These are phyloP conservation scores for Neodon shergylaensis DNA, from an alignment of 2,113 vertebrate species.

Conservation along the genomic window DNA sequence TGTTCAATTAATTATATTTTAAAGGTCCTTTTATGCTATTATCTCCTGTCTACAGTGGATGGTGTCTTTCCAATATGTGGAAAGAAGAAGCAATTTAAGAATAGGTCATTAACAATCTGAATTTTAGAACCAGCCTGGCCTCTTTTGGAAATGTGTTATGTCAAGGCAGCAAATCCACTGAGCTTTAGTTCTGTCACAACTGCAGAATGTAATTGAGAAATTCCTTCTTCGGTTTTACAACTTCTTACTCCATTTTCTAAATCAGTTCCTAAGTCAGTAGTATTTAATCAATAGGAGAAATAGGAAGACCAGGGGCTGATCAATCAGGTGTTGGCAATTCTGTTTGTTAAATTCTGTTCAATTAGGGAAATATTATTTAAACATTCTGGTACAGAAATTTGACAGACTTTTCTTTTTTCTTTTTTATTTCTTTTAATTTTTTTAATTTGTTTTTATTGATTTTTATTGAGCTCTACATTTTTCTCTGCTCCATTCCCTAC, in stretches of 20 bases:
- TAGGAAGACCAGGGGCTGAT: background rate
- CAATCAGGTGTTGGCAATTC: background rate
- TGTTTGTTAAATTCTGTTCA: background rate
- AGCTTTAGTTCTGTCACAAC: background rate
- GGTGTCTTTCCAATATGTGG: background rate
- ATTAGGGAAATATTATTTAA: background rate
- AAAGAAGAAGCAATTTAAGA: background rate
- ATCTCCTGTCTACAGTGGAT: background rate
- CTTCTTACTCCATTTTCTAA: background rate
- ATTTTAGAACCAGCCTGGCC: background rate
- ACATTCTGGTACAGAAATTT: background rate
- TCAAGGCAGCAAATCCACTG: background rate
- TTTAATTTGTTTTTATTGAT: too few relatives aligned
- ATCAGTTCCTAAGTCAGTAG: background rate
- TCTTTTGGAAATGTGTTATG: background rate
- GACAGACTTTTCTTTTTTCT: too few relatives aligned
- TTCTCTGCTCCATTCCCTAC: too few relatives aligned
- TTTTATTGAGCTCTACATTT: too few relatives aligned
- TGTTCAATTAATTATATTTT: constrained; percentile 31
- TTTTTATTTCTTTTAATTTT: too few relatives aligned
- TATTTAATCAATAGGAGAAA: background rate
- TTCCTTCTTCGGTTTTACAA: background rate
- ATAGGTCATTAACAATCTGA: background rate
- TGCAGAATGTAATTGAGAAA: background rate
- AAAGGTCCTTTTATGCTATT: background rate